Base-by-base conservation (phyloP, 2,113 vertebrate species). In the Bagarius yarrelli region DNA sequence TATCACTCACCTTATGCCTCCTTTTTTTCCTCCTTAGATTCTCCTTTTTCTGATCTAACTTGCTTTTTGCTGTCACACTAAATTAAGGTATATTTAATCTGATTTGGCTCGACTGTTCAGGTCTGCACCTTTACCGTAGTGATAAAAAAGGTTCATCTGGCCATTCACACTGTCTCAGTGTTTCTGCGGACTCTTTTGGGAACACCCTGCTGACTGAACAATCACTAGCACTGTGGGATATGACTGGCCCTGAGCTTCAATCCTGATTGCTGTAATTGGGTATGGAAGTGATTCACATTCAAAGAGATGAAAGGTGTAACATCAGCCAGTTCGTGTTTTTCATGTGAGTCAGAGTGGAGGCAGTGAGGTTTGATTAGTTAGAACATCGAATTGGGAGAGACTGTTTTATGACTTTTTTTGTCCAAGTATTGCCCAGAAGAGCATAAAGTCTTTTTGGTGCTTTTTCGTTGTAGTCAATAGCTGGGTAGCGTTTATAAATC, bases 221-320 rank as follows among this genome's bases (percentile, higher is more conserved):
- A 76, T 60, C 25, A 66, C 30, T n/a, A 50, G 52, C 81, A 50
- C 53, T 30, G 44, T 76, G 55, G 27, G 53, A 59, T 25, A 34
- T 59, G 64, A 77, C 64, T 30, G 63, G 73, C 63, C 55, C 9
- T 77, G 23, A 76, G 53, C 12, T 67, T 76, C 25, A 77, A 52
- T 52, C 53, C 52, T 77, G 81, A 82, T 82, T 77, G 52, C 74
- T 52, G 55, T 82, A 76, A 82, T 82, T 60, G 63, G 55, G 23
- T 12, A 64, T 16, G 12, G 36, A 72, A 32, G 57, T 61, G 57
- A 80, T 34, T 80, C 66, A n/a, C 47, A 75, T n/a, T 55, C 15
- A 5, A 69, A 27, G 64, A 56, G 11, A 56, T 79, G 27, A 47
- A 64, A 64, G 30, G 70, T 73, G 70, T 73, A 34, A 23, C 50